These are phyloP conservation scores for Rhyacophila brunnea DNA, from an alignment of 1,140 invertebrate species.

Conservation along the genomic window DNA sequence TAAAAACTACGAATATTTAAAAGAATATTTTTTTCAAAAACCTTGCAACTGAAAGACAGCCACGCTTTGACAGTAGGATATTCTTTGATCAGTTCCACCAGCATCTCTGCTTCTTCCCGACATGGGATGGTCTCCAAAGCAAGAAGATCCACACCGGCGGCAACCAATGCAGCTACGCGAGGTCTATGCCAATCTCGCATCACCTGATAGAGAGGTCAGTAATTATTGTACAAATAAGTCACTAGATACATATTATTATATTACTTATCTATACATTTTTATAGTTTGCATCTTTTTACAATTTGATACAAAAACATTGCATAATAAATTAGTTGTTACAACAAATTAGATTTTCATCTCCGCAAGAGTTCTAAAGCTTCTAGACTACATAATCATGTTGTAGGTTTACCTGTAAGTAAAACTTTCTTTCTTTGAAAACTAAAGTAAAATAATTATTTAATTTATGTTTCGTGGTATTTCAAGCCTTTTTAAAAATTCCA, in stretches of 20 bases:
- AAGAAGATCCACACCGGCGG: slow-evolving; percentile 77
- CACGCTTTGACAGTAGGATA: slow-evolving; percentile 74
- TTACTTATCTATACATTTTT: neutral
- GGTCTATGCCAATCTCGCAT: slow-evolving; percentile 80
- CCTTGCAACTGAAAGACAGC: slow-evolving; percentile 82
- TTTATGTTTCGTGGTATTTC: no score
- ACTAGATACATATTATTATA: neutral
- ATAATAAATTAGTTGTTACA: neutral
- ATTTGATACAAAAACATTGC: no score
- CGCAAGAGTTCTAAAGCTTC: no score
- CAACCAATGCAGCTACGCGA: slow-evolving; percentile 71
- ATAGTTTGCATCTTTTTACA: neutral
- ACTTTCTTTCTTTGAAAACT: no score
- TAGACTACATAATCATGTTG: no score
- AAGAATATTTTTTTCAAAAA: no score
- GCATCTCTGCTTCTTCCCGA: slow-evolving; percentile 74
- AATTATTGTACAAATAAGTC: neutral
- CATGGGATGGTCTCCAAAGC: slow-evolving; percentile 90
- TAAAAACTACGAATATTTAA: no score
- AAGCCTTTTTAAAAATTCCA: no score
- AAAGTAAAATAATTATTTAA: no score
- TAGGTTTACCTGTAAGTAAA: no score
- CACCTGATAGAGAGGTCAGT: slow-evolving; percentile 39
- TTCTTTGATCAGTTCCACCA: slow-evolving; percentile 72
- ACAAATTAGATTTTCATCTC: no score